Percentiles rank a stretch among this genome's conserved stretches.
phyloP scores from a whole-genome alignment of 2,797 vertebrate genomes.

The Gadopsis bispinosus region DNA sequence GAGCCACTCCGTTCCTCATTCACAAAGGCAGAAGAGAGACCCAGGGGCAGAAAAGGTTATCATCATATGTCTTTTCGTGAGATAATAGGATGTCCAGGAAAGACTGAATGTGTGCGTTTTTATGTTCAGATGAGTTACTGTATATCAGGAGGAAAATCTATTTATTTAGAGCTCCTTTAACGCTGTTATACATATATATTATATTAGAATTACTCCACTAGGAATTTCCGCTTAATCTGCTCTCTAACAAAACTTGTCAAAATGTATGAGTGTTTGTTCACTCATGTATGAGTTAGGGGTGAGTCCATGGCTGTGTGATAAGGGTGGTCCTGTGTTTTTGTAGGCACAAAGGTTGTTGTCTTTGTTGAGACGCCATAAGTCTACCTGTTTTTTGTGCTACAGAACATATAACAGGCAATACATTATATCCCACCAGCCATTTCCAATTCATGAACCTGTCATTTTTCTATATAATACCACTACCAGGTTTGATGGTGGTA shows the following conservation, averaged over 20 bases:
- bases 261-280: neutral
- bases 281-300: neutral
- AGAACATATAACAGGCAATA: constrained; percentile 2
- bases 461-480: constrained; percentile 1
- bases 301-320: neutral
- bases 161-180: neutral
- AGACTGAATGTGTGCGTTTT: neutral
- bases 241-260: neutral
- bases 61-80: neutral
- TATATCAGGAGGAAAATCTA: neutral
- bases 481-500: constrained; percentile 14
- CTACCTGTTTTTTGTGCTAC: neutral
- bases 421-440: constrained; percentile 13
- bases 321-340: neutral
- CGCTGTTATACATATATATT: neutral
- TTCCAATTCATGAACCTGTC: constrained; percentile 21
- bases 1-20: neutral
- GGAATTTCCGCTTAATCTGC: neutral
- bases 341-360: neutral
- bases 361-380: neutral
- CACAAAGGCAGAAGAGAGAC: constrained; percentile 7
- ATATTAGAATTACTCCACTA: neutral
- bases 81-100: neutral
- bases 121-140: neutral
- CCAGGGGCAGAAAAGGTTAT: constrained; percentile 8